phyloP scores from a whole-genome alignment of 2,888 invertebrate species.

The Rhyacophila evoluta region DNA sequence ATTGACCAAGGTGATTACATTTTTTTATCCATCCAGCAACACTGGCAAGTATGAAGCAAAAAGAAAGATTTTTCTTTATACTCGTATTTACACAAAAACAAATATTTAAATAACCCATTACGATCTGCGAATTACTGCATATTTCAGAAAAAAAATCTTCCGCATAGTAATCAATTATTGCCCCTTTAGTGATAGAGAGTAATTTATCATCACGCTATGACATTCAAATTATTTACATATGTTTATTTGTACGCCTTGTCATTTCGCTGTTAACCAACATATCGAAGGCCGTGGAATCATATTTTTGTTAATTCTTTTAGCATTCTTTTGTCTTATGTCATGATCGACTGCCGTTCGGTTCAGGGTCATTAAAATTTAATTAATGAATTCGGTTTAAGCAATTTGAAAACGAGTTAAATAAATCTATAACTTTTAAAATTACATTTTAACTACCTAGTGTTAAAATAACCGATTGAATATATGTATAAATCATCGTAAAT shows the following conservation, averaged over 20 bases:
- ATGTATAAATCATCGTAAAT: too few relatives aligned
- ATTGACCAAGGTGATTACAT: too few relatives aligned
- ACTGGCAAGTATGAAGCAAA: too few relatives aligned
- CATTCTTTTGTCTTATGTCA: conserved; percentile 19
- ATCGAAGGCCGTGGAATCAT: neutral
- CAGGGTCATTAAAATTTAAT: conserved; percentile 8
- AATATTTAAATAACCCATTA: neutral
- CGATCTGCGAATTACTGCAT: neutral
- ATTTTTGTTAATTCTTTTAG: neutral
- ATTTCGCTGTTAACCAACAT: neutral
- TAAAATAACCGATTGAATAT: too few relatives aligned
- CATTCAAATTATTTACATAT: conserved; percentile 22
- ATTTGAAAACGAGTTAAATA: neutral
- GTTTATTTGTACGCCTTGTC: conserved; percentile 5
- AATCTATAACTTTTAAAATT: too few relatives aligned
- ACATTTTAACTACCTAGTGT: too few relatives aligned
- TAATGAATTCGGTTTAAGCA: neutral
- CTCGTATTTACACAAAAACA: too few relatives aligned
- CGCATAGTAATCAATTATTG: neutral
- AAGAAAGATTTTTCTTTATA: too few relatives aligned
- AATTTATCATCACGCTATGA: conserved; percentile 14
- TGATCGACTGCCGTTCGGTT: neutral
- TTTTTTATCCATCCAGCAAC: too few relatives aligned
- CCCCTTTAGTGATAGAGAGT: conserved; percentile 3
- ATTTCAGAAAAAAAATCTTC: neutral